Conservation (phyloP, 1,140 invertebrate species). For the Ridgeia piscesae region DNA sequence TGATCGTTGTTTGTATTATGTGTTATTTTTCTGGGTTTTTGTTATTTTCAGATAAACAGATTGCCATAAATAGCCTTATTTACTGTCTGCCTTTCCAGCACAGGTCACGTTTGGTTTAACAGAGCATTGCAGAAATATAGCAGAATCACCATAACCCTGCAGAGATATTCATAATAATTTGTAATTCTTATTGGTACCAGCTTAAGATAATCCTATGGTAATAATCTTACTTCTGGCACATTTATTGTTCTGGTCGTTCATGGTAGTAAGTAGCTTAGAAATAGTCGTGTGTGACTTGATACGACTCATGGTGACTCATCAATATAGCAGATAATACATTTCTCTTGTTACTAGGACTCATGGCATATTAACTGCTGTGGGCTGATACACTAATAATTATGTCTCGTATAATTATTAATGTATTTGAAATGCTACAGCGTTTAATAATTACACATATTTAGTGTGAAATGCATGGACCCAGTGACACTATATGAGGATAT, state of each 20-base stretch:
- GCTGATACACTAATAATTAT: neutral
- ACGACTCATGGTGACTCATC: neutral
- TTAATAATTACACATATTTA: neutral
- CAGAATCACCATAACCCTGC: neutral
- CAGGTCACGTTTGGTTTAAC: neutral
- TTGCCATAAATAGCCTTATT: neutral
- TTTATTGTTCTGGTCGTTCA: neutral
- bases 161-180: neutral
- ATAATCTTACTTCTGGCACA: neutral
- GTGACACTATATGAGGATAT: neutral
- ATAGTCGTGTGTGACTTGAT: neutral
- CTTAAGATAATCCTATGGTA: neutral
- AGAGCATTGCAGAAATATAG: neutral
- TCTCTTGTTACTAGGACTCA: slow-evolving; percentile 9
- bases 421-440: neutral
- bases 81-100: neutral
- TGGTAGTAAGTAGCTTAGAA: neutral
- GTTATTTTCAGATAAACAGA: no score
- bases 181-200: neutral
- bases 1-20: neutral
- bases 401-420: neutral
- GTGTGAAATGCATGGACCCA: neutral
- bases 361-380: neutral
- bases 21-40: no score
- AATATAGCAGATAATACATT: neutral